These are phyloP conservation scores for Choreutis nemorana DNA, from an alignment of 2,888 invertebrate genomes.

Conservation along the genomic window DNA sequence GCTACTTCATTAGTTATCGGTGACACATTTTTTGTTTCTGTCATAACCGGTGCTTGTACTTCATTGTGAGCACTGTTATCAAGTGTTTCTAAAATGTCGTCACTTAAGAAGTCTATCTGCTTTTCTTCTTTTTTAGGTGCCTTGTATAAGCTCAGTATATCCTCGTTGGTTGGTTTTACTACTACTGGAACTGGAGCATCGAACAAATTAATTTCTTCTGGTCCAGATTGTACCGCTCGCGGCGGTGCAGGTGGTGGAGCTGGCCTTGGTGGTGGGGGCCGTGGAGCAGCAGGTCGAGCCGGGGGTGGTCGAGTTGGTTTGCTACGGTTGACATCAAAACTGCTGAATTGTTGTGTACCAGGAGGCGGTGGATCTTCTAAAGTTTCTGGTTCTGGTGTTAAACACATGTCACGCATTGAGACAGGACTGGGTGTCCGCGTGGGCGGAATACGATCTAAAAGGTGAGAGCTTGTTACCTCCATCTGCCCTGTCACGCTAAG, in stretches of 20 bases:
- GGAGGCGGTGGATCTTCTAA: constrained; percentile 21
- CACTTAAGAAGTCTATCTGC: constrained; percentile 66
- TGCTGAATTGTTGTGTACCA: too few species aligned
- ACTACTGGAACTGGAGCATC: constrained; percentile 63
- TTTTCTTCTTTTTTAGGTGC: constrained; percentile 40
- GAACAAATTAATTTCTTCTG: constrained; percentile 63
- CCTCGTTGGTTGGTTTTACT: constrained; percentile 64
- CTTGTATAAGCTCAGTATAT: constrained; percentile 66
- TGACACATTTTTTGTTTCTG: too few species aligned
- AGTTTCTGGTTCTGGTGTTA: constrained; percentile 73
- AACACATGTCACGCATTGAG: constrained; percentile 81
- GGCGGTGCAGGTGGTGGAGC: constrained; percentile 47
- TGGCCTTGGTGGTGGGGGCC: constrained; percentile 41
- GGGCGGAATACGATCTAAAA: constrained; percentile 83
- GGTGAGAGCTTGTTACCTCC: constrained; percentile 86
- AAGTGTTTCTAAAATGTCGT: constrained; percentile 48
- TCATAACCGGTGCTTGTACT: constrained; percentile 17
- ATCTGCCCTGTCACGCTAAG: constrained; percentile 87
- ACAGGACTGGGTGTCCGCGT: constrained; percentile 90
- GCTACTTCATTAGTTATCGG: too few species aligned
- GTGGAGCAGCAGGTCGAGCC: constrained; percentile 27
- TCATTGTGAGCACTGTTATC: constrained; percentile 19
- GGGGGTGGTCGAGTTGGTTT: constrained; percentile 37
- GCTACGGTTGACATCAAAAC: constrained; percentile 48
- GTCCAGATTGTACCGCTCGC: constrained; percentile 13